Base-by-base conservation (phyloP, 2,888 invertebrate species). In the Latrodectus elegans region DNA sequence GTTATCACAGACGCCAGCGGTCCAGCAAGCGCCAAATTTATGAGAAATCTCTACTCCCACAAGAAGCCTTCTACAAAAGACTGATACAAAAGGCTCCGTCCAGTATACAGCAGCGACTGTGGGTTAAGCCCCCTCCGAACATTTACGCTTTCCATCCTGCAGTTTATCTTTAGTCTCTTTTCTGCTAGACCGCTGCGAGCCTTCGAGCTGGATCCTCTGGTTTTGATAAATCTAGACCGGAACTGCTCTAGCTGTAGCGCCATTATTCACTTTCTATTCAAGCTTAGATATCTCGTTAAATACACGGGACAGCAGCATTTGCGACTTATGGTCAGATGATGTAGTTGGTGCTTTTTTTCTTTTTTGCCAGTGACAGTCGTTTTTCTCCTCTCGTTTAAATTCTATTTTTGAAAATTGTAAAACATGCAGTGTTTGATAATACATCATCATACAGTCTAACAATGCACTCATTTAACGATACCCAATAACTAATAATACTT, bases 141-240 rank as follows among this genome's bases (percentile, higher is more conserved):
- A 75, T 75, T 75, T 75, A 75, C 55, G 49, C 60, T 75, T 75
- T 60, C 75, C 75, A 51, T 12, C n/a, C 17, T 14, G 60, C 60
- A 75, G 60, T 75, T 75, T 75, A 75, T 75, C 75, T 75, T 26
- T 53, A 49, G 22, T 52, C 52, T 38, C 64, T 38, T 60, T 75
- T 75, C 75, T 75, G 60, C 26, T 75, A 60, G 52, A 60, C 12
- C 11, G 73, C 49, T 52, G 73, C 17, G 9, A 26, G 73, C 53
- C 17, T 64, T 12, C 17, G 26, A 68, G 68, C 14, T 68, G 78
- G 60, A 78, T 70, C 60, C 79, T 70, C 38, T 67, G 49, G 49
- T 79, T 79, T 71, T 79, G 79, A 79, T 79, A 79, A 71, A 79
- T 79, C 67, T 71, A 26, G 60, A n/a, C 10, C 71, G 79, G 79